Base-by-base conservation (phyloP, 2,888 invertebrate species). In the Flexamia atlantica region DNA sequence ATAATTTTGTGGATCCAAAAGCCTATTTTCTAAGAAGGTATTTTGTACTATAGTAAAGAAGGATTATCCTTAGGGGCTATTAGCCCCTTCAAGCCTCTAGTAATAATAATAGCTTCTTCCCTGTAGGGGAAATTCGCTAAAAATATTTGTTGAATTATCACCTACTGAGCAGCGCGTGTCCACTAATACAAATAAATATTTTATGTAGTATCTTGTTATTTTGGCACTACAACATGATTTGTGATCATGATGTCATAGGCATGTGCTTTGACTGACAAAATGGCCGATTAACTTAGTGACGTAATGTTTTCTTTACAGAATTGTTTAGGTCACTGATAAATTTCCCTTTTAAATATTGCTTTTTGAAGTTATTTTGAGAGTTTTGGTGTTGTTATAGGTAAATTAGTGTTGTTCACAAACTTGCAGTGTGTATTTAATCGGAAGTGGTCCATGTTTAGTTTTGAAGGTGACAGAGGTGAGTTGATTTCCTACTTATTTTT, bases 401-500 rank as follows among this genome's bases (percentile, higher is more conserved):
- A 79, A 79, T 79, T 79, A 79, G 30, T 36, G 32, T 79, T 32
- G 36, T 79, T 17, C 25, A 32, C 17, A 30, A 50, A 30, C 30
- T 30, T 12, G 2, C 25, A 50, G n/a, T 57, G 53, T 79, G 17
- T 20, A 17, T 20, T 25, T 32, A 79, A 32, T 53, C 20, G 64
- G 46, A 23, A 25, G 50, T 28, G 30, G 25, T 57, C 9, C 5
- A 32, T 57, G 79, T 46, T 80, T 70, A 46, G 17, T 70, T 42
- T 83, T 83, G 83, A 83, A 83, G 83, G 83, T 83, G 83, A 83
- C 76, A 79, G 70, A 83, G 83, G 83, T 83, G 83, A 83, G 57
- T 28, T 64, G 12, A 20, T 64, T 14, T 64, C 1, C 5, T 1
- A 0, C 1, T 17, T 64, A 28, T 12, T 64, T 64, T 64, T 64